Conservation (phyloP, 1,140 invertebrate species). For the Ceratoteleas bidentatus region DNA sequence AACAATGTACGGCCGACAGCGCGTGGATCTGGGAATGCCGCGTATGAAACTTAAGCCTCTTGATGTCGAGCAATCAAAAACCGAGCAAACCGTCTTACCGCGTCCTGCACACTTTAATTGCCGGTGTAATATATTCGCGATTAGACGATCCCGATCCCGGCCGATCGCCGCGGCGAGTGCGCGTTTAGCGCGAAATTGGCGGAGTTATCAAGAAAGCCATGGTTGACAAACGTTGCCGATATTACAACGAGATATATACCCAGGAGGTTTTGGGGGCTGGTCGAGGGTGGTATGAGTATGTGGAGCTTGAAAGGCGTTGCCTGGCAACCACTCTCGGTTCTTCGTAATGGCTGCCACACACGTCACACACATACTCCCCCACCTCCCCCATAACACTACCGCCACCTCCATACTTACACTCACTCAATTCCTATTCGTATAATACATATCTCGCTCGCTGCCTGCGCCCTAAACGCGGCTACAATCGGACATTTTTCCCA, state of each 20-base stretch:
- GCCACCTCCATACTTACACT: constrained; percentile 59
- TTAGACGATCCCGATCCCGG: neutral
- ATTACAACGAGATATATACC: constrained; percentile 68
- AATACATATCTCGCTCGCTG: constrained; percentile 66
- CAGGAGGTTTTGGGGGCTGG: constrained; percentile 74
- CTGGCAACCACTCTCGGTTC: constrained; percentile 78
- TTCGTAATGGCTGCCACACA: constrained; percentile 80
- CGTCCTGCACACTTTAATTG: constrained; percentile 37
- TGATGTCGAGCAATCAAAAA: constrained; percentile 54
- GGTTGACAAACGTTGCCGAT: constrained; percentile 72
- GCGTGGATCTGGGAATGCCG: constrained; percentile 36
- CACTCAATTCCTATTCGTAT: constrained; percentile 61
- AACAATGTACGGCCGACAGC: constrained; percentile 38
- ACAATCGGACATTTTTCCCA: constrained; percentile 78
- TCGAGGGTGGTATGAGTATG: constrained; percentile 80
- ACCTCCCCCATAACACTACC: constrained; percentile 62
- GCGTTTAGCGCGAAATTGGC: constrained; percentile 51
- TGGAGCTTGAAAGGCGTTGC: constrained; percentile 80
- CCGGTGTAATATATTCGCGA: constrained; percentile 29
- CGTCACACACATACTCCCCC: constrained; percentile 76
- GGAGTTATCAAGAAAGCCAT: constrained; percentile 72
- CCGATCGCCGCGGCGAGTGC: constrained; percentile 24
- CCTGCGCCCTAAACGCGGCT: constrained; percentile 66
- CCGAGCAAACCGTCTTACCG: constrained; percentile 39
- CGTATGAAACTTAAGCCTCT: constrained; percentile 53